Evolutionary conservation across 2,113 vertebrate genomes (phyloP).

Genomic region (Cichladusa arquata): DNA sequence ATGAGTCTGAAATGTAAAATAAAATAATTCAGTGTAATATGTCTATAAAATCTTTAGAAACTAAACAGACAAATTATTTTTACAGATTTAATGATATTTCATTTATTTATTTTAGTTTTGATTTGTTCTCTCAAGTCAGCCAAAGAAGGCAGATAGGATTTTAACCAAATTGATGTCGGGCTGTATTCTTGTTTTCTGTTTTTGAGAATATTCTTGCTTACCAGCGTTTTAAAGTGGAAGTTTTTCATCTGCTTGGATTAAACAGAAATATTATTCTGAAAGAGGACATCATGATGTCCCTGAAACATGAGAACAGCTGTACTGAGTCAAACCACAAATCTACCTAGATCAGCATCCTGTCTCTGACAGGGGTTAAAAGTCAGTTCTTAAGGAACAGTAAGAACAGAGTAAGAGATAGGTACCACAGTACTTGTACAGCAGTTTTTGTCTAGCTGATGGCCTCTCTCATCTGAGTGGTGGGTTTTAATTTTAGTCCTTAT

Average conservation of each 20-base stretch:
- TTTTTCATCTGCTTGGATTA: background rate
- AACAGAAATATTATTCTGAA: background rate
- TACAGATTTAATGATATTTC: background rate
- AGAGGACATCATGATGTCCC: background rate
- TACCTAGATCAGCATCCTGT: background rate
- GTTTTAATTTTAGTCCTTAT: background rate
- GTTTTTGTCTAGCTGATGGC: background rate
- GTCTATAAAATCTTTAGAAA: background rate
- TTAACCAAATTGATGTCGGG: background rate
- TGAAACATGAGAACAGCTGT: background rate
- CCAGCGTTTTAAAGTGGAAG: background rate
- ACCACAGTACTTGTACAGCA: background rate
- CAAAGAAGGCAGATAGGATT: background rate
- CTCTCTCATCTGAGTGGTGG: background rate
- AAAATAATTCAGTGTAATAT: background rate
- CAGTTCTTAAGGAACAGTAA: background rate
- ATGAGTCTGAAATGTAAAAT: background rate
- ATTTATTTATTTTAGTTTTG: background rate
- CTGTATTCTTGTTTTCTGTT: background rate
- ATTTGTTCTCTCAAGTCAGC: background rate
- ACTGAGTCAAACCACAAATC: background rate
- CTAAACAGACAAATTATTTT: background rate
- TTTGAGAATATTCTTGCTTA: background rate
- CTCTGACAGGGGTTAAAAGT: background rate
- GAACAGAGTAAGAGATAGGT: background rate